Percentiles rank a stretch among this genome's conserved stretches.
Evolutionary conservation across 2,888 invertebrate genomes (phyloP).

Genomic region (Tachina fera): DNA sequence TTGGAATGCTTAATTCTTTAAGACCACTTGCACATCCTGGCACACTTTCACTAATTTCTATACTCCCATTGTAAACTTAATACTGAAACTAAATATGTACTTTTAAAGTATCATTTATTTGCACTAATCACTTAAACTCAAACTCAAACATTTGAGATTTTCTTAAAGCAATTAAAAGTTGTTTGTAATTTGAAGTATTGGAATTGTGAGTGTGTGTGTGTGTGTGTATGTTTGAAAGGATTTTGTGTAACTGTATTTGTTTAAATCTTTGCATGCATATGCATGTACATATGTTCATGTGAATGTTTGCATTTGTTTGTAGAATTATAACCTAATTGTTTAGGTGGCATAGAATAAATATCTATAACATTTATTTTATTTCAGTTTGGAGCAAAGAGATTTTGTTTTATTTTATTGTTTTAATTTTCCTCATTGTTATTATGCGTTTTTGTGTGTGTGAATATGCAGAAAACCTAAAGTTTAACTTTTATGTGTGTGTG

Average conservation of each 20-base stretch:
- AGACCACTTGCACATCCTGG: neutral
- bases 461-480: conserved; percentile 15
- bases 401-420: conserved; percentile 46
- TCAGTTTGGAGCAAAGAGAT: conserved; percentile 25
- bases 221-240: neutral
- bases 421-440: neutral
- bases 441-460: neutral
- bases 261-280: neutral
- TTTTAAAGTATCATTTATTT: conserved; percentile 37
- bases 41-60: conserved; percentile 9
- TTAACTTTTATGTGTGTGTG: neutral
- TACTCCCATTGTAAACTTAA: neutral
- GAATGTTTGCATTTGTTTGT: conserved; percentile 4
- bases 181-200: conserved; percentile 41
- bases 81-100: conserved; percentile 15
- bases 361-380: conserved; percentile 45
- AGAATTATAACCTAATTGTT: conserved; percentile 40
- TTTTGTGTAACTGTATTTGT: neutral
- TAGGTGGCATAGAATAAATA: conserved; percentile 53
- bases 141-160: conserved; percentile 49
- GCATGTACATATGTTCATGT: no score
- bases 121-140: conserved; percentile 64
- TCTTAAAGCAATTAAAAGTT: conserved; percentile 69
- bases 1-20: conserved; percentile 14
- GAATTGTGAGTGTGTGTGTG: neutral